Conservation (phyloP, 2,797 vertebrate genomes). For the Acrossocheilus fasciatus region DNA sequence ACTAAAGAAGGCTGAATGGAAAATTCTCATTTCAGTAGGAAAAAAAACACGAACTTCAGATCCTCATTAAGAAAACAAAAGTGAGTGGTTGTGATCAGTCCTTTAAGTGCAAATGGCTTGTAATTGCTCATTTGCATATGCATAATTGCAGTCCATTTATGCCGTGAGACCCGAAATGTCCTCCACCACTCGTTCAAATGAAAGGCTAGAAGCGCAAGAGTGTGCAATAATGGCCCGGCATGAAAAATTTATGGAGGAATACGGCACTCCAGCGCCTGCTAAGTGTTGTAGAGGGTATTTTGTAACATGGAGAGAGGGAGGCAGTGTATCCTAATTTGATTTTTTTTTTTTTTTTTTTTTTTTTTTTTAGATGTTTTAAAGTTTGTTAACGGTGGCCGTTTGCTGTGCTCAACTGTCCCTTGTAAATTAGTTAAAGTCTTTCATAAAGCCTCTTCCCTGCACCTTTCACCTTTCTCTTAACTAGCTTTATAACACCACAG, state of each 20-base stretch:
- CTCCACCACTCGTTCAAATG: conserved; percentile 41
- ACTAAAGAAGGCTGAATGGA: conserved; percentile 30
- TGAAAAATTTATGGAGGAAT: conserved; percentile 56
- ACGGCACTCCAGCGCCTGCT: conserved; percentile 50
- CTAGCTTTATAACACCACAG: background rate
- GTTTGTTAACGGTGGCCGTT: background rate
- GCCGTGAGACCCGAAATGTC: conserved; percentile 36
- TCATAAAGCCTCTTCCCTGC: conserved; percentile 3
- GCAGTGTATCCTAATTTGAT: conserved; percentile 13
- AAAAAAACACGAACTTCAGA: conserved; percentile 9
- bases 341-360: background rate
- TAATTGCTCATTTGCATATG: conserved; percentile 59
- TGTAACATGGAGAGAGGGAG: conserved; percentile 39
- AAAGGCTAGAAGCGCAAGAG: conserved; percentile 37
- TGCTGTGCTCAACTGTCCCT: background rate
- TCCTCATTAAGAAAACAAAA: conserved; percentile 43
- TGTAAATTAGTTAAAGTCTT: background rate
- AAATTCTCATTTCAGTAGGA: conserved; percentile 14
- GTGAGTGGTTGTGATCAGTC: conserved; percentile 29
- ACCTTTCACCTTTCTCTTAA: conserved; percentile 16
- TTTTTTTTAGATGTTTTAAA: background rate
- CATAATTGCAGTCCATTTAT: conserved; percentile 58
- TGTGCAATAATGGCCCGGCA: conserved; percentile 46
- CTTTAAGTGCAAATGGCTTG: conserved; percentile 62
- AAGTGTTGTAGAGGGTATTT: conserved; percentile 43